phyloP scores from a whole-genome alignment of 2,797 vertebrate species.

The Lepilemur ruficaudatus region DNA sequence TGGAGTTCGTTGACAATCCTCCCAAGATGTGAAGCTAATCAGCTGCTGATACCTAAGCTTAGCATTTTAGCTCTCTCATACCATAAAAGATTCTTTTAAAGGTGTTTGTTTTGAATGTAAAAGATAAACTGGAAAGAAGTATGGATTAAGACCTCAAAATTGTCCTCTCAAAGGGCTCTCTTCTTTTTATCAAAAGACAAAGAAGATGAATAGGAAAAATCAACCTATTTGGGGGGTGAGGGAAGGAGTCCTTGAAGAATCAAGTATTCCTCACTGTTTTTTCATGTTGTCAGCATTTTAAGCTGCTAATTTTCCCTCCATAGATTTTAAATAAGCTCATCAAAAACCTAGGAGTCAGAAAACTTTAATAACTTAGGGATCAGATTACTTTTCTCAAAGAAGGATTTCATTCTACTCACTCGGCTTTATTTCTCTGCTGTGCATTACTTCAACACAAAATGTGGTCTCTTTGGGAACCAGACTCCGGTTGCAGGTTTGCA shows the following conservation, averaged over 20 bases:
- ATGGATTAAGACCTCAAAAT: slow-evolving; percentile 76
- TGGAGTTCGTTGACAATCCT: not conserved
- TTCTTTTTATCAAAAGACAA: slow-evolving; percentile 59
- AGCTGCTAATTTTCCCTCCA: slow-evolving; percentile 31
- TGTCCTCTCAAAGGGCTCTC: slow-evolving; percentile 56
- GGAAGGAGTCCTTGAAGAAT: slow-evolving; percentile 36
- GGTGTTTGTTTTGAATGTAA: slow-evolving; percentile 67
- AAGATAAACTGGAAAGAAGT: slow-evolving; percentile 58
- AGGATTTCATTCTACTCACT: slow-evolving; percentile 29
- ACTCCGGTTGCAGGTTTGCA: not conserved
- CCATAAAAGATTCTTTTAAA: slow-evolving; percentile 57
- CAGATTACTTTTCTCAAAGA: slow-evolving; percentile 48
- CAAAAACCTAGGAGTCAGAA: slow-evolving; percentile 38
- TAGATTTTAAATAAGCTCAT: slow-evolving; percentile 64
- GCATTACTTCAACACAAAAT: slow-evolving; percentile 42
- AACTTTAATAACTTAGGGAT: slow-evolving; percentile 60
- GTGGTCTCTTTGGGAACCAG: not conserved
- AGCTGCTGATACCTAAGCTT: slow-evolving; percentile 65
- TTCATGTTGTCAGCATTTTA: slow-evolving; percentile 60
- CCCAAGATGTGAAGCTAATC: slow-evolving; percentile 64
- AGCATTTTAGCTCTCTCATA: slow-evolving; percentile 44
- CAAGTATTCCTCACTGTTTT: slow-evolving; percentile 36
- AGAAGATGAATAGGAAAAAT: slow-evolving; percentile 57
- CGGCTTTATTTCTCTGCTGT: slow-evolving; percentile 22
- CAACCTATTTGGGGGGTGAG: slow-evolving; percentile 46